These are phyloP conservation scores for Ceratothoa steindachneri DNA, from an alignment of 2,888 invertebrate genomes.

Conservation along the genomic window DNA sequence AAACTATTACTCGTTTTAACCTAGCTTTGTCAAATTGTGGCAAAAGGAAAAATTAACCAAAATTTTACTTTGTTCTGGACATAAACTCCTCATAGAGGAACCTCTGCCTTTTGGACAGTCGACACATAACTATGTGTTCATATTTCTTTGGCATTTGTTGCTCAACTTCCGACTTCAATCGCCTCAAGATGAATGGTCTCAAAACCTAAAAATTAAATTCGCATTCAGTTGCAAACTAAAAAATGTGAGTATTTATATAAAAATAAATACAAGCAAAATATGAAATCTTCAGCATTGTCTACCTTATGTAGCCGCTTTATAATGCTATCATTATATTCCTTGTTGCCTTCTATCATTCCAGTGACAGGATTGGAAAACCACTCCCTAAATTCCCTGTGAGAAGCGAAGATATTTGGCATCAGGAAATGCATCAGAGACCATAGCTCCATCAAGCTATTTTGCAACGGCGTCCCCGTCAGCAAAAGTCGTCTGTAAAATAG, in stretches of 20 bases:
- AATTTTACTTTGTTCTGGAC: conserved; percentile 81
- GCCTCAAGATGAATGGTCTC: conserved; percentile 84
- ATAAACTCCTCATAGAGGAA: conserved; percentile 99
- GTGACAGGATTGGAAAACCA: conserved; percentile 98
- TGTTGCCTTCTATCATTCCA: conserved; percentile 89
- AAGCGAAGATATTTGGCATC: conserved; percentile 95
- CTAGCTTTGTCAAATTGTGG: conserved; percentile 86
- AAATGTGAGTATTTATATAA: background rate
- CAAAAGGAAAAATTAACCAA: conserved; percentile 43
- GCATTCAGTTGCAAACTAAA: no score
- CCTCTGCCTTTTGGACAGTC: conserved; percentile 90
- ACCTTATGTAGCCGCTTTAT: conserved; percentile 86
- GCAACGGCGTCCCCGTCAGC: conserved; percentile 89
- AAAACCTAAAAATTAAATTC: conserved; percentile 64
- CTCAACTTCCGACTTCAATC: conserved; percentile 91
- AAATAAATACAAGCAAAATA: background rate
- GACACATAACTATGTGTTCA: conserved; percentile 89
- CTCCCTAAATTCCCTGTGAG: conserved; percentile 79
- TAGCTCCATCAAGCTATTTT: conserved; percentile 92
- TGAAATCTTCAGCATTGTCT: conserved; percentile 49
- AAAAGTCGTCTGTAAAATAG: conserved; percentile 66
- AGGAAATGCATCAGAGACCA: conserved; percentile 98
- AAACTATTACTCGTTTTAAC: no score
- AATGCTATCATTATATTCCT: conserved; percentile 83
- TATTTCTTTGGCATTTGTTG: conserved; percentile 95